Conservation (phyloP, 2,113 vertebrate genomes). For the Entosphenus tridentatus region DNA sequence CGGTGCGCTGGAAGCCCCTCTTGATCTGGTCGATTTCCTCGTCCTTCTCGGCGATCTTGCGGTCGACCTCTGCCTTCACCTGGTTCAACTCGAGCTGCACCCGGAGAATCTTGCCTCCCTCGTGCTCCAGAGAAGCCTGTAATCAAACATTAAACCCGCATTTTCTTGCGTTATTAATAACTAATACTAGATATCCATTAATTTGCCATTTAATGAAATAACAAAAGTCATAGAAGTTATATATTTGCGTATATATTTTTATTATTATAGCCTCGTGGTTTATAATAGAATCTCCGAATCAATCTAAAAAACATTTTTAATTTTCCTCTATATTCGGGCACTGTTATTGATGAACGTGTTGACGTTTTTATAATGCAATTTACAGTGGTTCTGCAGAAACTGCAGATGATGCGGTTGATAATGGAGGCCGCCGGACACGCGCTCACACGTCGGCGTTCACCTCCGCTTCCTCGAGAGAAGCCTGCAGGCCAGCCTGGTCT, state of each 20-base stretch:
- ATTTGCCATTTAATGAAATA: not conserved
- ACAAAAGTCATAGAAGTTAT: not conserved
- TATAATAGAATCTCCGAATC: no score
- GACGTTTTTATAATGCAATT: no score
- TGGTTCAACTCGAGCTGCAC: constrained; percentile 41
- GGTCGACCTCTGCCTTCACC: constrained; percentile 33
- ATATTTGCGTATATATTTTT: no score
- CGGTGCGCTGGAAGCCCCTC: constrained; percentile 40
- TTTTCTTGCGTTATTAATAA: no score
- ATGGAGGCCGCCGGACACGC: no score
- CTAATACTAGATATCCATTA: no score
- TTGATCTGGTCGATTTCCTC: constrained; percentile 41
- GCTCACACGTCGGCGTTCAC: not conserved
- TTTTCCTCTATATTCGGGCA: no score
- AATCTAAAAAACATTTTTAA: no score
- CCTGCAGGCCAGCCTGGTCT: not conserved
- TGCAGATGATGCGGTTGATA: no score
- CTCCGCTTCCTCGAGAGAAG: not conserved
- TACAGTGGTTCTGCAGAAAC: no score
- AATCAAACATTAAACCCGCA: not conserved
- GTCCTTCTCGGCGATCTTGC: constrained; percentile 34
- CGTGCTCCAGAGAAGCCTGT: constrained; percentile 35
- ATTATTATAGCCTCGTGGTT: no score
- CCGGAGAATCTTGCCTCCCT: constrained; percentile 35
- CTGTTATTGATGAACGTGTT: no score